Conservation (phyloP, 2,113 vertebrate species). For the Sinocyclocheilus anophthalmus region DNA sequence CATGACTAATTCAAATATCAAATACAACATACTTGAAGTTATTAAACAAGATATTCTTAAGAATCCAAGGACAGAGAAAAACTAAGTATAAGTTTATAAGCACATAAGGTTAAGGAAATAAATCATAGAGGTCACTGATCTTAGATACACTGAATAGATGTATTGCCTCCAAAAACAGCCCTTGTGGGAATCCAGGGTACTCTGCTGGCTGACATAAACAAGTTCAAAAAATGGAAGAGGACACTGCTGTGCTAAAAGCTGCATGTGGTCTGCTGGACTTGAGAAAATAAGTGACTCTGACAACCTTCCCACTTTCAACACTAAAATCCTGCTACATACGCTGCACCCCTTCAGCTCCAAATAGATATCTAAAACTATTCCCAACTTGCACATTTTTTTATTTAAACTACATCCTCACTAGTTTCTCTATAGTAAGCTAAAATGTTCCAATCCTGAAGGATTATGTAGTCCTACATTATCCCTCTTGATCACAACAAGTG, state of each 20-base stretch:
- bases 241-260: slow-evolving; percentile 41
- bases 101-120: neutral
- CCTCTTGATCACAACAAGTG: too few species aligned
- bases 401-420: too few species aligned
- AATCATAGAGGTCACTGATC: slow-evolving; percentile 5
- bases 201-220: slow-evolving; percentile 13
- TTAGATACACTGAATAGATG: neutral
- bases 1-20: neutral
- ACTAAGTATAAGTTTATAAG: neutral
- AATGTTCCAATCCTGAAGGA: too few species aligned
- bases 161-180: neutral
- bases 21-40: neutral
- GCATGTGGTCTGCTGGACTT: neutral
- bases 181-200: slow-evolving; percentile 24
- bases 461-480: too few species aligned
- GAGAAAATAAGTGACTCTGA: slow-evolving; percentile 42
- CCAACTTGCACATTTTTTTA: too few species aligned
- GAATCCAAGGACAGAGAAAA: neutral
- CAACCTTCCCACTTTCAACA: slow-evolving; percentile 25
- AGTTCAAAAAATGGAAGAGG: neutral
- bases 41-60: neutral
- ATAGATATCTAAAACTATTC: too few species aligned
- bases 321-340: neutral
- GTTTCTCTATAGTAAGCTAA: too few species aligned
- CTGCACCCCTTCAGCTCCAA: neutral